Evolutionary conservation across 2,113 vertebrate genomes (phyloP), one percentile per base, ranked within the genome.

Genomic region (Tragulus kanchil): DNA sequence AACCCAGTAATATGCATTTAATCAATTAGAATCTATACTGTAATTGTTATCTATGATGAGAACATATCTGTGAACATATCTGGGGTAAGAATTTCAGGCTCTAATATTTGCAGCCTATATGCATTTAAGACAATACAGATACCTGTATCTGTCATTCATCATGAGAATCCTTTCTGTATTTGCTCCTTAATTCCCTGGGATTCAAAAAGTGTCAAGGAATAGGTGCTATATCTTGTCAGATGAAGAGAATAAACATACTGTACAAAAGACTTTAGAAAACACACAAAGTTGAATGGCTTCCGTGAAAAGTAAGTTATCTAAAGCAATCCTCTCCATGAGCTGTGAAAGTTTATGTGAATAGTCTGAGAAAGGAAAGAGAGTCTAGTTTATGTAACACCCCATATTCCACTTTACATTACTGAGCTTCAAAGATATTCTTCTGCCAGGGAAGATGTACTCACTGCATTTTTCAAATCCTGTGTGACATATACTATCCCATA

Each of bases 401-500:
- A 58, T 28, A 28, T 26, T 67, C 73, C 52, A 21, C 31, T 85
- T 67, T 31, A 62, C 15, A 21, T 87, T 81, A 25, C 45, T 54
- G 79, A 85, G 56, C 13, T 54, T 88, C 65, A 90, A 78, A 90
- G 48, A 73, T 85, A 73, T 17, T 65, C 48, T 90, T 89, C 77
- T 89, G 64, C 48, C 69, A 65, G 6, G 78, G 36, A 79, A 67
- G 64, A 54, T 48, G 23, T 12, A 85, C 14, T 64, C 54, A 36
- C 1, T 61, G 17, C 13, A 90, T 93, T 90, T 98, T 93, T 95
- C 64, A 96, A 95, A 81, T 81, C 14, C 50, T 86, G 5, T 17
- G 11, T 93, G 91, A 85, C 48, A 96, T 14, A 86, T 3, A 75
- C 28, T 26, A 54, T 71, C 61, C 62, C 15, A 31, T 1, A 58